Evolutionary conservation across 2,797 vertebrate genomes (phyloP).

Genomic region (Enteromius treurensis): DNA sequence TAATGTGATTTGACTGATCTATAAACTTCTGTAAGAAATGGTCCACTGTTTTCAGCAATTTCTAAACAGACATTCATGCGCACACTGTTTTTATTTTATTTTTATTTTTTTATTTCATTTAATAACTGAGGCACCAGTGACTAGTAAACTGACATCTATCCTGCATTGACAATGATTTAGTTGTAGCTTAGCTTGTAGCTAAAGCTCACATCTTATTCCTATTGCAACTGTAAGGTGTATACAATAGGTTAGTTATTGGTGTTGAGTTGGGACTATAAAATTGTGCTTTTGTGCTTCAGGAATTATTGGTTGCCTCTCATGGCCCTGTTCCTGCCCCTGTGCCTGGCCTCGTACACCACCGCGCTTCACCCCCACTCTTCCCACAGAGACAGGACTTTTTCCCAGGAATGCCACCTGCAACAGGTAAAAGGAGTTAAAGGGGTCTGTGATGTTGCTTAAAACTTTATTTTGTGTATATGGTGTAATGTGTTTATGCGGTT

Average conservation of each 20-base stretch:
- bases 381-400: conserved; percentile 89
- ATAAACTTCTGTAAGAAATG: background rate
- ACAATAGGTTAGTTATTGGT: no score
- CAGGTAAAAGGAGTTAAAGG: conserved; percentile 72
- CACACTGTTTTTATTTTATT: background rate
- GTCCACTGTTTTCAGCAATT: background rate
- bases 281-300: conserved; percentile 72
- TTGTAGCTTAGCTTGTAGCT: background rate
- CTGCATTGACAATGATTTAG: background rate
- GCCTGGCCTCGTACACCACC: conserved; percentile 81
- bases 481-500: no score
- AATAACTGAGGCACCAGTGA: background rate
- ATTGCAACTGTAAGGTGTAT: background rate
- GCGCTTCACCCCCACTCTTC: conserved; percentile 89
- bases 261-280: background rate
- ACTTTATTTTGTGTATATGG: no score
- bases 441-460: no score
- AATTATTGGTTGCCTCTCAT: conserved; percentile 88
- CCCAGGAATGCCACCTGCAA: conserved; percentile 81
- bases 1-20: background rate
- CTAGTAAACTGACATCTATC: background rate
- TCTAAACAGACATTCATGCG: background rate
- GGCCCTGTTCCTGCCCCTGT: conserved; percentile 53
- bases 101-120: background rate
- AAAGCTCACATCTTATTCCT: background rate